A percentile compares a stretch with the other conserved stretches of the same genome.
Conservation (phyloP, 2,113 vertebrate species). For the Cryptomyrus ogoouensis region DNA sequence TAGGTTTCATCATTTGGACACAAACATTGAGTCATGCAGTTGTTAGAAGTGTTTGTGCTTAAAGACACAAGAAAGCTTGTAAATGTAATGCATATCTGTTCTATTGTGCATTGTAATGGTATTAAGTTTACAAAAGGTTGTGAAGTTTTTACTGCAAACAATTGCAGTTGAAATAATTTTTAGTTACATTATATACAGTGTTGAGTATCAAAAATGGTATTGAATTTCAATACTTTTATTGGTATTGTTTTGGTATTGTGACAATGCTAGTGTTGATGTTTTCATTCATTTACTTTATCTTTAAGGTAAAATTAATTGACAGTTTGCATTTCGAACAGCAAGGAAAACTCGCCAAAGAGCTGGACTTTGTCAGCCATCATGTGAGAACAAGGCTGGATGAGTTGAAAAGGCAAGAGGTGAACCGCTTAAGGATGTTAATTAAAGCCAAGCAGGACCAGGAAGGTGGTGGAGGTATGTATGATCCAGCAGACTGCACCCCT, state of each 20-base stretch:
- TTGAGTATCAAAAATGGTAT: too few species aligned
- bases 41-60: neutral
- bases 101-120: neutral
- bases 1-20: neutral
- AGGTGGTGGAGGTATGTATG: slow-evolving; percentile 69
- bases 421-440: slow-evolving; percentile 81
- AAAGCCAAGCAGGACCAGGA: slow-evolving; percentile 88
- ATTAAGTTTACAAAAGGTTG: neutral
- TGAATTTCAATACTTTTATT: too few species aligned
- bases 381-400: slow-evolving; percentile 87
- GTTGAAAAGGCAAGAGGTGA: slow-evolving; percentile 87
- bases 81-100: neutral
- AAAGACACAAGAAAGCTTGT: neutral
- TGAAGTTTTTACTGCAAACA: too few species aligned
- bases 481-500: neutral
- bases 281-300: neutral
- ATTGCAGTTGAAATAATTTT: too few species aligned
- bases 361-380: slow-evolving; percentile 88
- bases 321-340: slow-evolving; percentile 56
- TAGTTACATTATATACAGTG: too few species aligned
- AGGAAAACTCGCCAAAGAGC: slow-evolving; percentile 83
- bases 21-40: neutral
- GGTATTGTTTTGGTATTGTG: too few species aligned
- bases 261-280: too few species aligned
- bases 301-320: neutral